These are phyloP conservation scores for Caloenas nicobarica DNA, from an alignment of 2,113 vertebrate species.

Conservation along the genomic window DNA sequence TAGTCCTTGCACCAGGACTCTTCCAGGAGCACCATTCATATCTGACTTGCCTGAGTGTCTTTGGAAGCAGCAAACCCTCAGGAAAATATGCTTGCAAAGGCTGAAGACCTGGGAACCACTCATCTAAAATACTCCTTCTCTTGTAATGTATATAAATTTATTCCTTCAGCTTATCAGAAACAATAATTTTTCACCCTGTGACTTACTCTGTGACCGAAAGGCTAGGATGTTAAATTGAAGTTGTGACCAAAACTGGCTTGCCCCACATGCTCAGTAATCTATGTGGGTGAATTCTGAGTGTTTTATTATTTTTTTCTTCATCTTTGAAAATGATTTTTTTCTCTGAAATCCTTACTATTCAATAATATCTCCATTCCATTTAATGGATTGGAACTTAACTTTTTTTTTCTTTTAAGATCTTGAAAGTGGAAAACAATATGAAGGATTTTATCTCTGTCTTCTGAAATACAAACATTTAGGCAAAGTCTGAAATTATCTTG, in stretches of 20 bases:
- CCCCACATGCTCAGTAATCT: background rate
- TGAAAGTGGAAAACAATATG: background rate
- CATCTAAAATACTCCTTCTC: background rate
- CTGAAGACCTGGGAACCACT: background rate
- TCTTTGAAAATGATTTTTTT: background rate
- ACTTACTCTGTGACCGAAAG: background rate
- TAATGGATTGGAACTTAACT: background rate
- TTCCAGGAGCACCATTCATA: accelerated
- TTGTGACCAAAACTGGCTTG: background rate
- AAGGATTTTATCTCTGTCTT: background rate
- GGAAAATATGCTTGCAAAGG: background rate
- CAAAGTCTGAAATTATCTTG: background rate
- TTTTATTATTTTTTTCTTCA: background rate
- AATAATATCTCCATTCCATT: background rate
- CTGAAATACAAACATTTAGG: background rate
- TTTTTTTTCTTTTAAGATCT: background rate
- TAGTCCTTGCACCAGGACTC: too few relatives aligned
- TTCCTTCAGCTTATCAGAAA: background rate
- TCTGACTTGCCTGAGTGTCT: background rate
- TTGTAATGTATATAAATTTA: background rate
- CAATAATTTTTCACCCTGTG: background rate
- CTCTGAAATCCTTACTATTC: background rate
- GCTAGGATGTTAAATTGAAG: background rate
- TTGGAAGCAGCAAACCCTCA: background rate
- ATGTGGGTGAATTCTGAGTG: background rate